Conservation (phyloP, 2,888 invertebrate species). For the Phortica magna region DNA sequence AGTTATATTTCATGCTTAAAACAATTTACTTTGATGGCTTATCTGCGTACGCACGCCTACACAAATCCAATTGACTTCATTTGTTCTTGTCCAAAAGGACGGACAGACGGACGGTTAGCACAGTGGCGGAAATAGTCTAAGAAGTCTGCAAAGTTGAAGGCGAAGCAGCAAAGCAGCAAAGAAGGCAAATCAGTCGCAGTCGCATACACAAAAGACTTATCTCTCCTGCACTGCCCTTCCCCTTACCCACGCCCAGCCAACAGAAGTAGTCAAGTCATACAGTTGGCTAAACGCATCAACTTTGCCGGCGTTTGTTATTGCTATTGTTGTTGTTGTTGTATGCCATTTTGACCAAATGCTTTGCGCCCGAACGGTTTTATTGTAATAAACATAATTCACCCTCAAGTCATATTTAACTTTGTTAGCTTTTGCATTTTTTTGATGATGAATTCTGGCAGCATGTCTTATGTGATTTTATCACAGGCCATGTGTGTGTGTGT, state of each 20-base stretch:
- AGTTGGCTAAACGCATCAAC: too few species aligned
- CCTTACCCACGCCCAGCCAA: too few species aligned
- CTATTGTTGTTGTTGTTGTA: not conserved
- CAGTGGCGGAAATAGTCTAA: too few species aligned
- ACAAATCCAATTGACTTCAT: slow-evolving; percentile 70
- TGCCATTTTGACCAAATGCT: slow-evolving; percentile 10
- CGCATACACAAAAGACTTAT: too few species aligned
- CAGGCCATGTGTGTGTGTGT: slow-evolving; percentile 15
- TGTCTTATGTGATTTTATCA: slow-evolving; percentile 28
- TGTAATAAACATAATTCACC: slow-evolving; percentile 34
- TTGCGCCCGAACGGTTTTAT: not conserved
- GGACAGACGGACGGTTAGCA: too few species aligned
- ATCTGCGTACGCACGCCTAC: slow-evolving; percentile 34
- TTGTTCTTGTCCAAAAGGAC: slow-evolving; percentile 45
- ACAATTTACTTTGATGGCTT: slow-evolving; percentile 70
- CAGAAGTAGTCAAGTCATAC: too few species aligned
- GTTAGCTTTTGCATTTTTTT: slow-evolving; percentile 35
- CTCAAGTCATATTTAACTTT: slow-evolving; percentile 39
- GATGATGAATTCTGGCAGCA: slow-evolving; percentile 36
- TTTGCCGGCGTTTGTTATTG: not conserved
- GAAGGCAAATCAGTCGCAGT: not conserved
- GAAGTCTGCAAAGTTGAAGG: slow-evolving; percentile 52
- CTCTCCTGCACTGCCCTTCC: too few species aligned
- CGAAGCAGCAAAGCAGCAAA: slow-evolving; percentile 65
- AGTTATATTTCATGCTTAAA: slow-evolving; percentile 57